Percentiles rank a stretch among this genome's conserved stretches.
These are phyloP conservation scores for Erynnis tages DNA, from an alignment of 2,888 invertebrate genomes.

Conservation along the genomic window DNA sequence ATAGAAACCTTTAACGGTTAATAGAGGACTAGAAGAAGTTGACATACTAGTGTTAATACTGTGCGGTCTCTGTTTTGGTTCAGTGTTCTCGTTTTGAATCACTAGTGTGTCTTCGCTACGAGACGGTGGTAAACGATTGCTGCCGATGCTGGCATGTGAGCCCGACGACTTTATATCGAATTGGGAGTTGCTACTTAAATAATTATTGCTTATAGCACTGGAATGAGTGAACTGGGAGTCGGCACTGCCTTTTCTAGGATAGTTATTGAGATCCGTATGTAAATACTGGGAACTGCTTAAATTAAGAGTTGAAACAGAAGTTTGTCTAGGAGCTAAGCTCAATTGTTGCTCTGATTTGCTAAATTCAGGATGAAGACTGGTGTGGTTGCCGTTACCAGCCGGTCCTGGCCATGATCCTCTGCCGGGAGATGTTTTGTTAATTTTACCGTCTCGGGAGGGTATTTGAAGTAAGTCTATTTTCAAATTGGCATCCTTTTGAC, in stretches of 20 bases:
- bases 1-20: slow-evolving; percentile 82
- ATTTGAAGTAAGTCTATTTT: slow-evolving; percentile 82
- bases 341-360: slow-evolving; percentile 92
- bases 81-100: slow-evolving; percentile 61
- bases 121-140: slow-evolving; percentile 85
- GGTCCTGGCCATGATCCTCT: slow-evolving; percentile 94
- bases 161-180: slow-evolving; percentile 67
- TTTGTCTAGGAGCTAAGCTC: slow-evolving; percentile 76
- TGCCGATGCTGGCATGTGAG: slow-evolving; percentile 66
- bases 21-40: slow-evolving; percentile 86
- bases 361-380: slow-evolving; percentile 85
- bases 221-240: slow-evolving; percentile 82
- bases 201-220: slow-evolving; percentile 67
- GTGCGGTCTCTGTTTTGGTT: slow-evolving; percentile 79
- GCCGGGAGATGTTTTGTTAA: slow-evolving; percentile 88
- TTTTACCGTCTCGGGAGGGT: slow-evolving; percentile 87
- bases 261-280: slow-evolving; percentile 67
- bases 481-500: slow-evolving; percentile 68
- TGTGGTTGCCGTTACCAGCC: slow-evolving; percentile 79
- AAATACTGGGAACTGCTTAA: slow-evolving; percentile 79
- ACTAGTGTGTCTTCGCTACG: slow-evolving; percentile 90
- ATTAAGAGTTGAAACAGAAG: slow-evolving; percentile 75
- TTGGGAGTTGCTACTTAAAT: slow-evolving; percentile 67
- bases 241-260: slow-evolving; percentile 80
- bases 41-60: slow-evolving; percentile 83